phyloP scores from a whole-genome alignment of 2,113 vertebrate species.

The Eleginops maclovinus region DNA sequence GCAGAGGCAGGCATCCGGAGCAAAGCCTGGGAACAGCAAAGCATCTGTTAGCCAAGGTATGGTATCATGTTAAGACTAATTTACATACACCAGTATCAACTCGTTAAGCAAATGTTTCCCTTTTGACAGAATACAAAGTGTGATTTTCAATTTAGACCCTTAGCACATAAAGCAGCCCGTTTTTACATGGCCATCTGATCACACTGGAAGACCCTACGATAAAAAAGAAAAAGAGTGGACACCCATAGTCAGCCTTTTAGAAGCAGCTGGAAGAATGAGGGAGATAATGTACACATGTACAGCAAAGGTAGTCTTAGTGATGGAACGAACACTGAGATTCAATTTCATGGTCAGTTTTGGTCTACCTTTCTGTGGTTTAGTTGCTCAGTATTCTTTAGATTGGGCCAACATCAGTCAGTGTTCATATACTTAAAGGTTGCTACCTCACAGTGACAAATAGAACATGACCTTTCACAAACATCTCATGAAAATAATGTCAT shows the following conservation, averaged over 20 bases:
- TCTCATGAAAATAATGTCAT: conserved; percentile 45
- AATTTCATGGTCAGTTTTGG: background rate
- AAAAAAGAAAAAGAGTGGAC: conserved; percentile 46
- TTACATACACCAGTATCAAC: background rate
- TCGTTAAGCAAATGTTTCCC: background rate
- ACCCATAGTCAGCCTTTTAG: no score
- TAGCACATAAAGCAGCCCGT: conserved; percentile 13
- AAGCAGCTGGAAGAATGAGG: conserved; percentile 22
- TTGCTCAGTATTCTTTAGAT: conserved; percentile 1
- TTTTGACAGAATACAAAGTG: background rate
- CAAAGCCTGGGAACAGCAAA: conserved; percentile 77
- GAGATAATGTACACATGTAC: background rate
- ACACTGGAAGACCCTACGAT: conserved; percentile 15
- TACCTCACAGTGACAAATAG: conserved; percentile 50
- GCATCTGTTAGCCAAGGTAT: conserved; percentile 79
- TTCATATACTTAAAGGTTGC: background rate
- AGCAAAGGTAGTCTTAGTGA: no score
- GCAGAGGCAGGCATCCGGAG: conserved; percentile 82
- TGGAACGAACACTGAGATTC: background rate
- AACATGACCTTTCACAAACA: conserved; percentile 62
- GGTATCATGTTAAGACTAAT: background rate
- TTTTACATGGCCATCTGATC: conserved; percentile 57
- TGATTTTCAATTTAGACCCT: background rate
- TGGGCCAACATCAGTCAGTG: conserved; percentile 11
- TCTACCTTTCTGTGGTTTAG: background rate